Conservation (phyloP, 2,797 vertebrate genomes). For the Scomberomorus guttatus region DNA sequence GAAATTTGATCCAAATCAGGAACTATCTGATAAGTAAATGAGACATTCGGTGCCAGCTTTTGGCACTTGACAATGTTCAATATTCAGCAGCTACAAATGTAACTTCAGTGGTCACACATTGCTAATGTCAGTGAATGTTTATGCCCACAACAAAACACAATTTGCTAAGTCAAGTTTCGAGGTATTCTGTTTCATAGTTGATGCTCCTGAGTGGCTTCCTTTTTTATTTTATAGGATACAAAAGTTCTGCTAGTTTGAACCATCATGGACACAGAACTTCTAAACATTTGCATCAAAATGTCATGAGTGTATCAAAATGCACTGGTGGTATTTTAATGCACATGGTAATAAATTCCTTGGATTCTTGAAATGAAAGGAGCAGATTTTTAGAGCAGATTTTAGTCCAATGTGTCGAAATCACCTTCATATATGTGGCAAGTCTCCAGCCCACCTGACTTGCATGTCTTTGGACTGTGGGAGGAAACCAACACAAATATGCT, state of each 20-base stretch:
- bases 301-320: background rate
- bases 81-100: background rate
- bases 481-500: too few species aligned
- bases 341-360: background rate
- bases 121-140: too few species aligned
- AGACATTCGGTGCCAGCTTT: too few species aligned
- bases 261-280: background rate
- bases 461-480: background rate
- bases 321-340: background rate
- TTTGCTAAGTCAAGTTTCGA: too few species aligned
- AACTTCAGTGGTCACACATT: too few species aligned
- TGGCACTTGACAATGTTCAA: too few species aligned
- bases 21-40: too few species aligned
- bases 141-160: too few species aligned
- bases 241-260: too few species aligned
- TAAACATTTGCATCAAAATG: background rate
- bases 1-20: too few species aligned
- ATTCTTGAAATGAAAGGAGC: background rate
- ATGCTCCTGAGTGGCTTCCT: too few species aligned
- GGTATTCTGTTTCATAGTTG: too few species aligned
- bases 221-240: background rate
- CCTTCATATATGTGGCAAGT: background rate
- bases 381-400: background rate
- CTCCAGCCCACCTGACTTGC: conserved; percentile 4
- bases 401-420: background rate